phyloP scores from a whole-genome alignment of 2,113 vertebrate species.

The Bolborhynchus lineola region DNA sequence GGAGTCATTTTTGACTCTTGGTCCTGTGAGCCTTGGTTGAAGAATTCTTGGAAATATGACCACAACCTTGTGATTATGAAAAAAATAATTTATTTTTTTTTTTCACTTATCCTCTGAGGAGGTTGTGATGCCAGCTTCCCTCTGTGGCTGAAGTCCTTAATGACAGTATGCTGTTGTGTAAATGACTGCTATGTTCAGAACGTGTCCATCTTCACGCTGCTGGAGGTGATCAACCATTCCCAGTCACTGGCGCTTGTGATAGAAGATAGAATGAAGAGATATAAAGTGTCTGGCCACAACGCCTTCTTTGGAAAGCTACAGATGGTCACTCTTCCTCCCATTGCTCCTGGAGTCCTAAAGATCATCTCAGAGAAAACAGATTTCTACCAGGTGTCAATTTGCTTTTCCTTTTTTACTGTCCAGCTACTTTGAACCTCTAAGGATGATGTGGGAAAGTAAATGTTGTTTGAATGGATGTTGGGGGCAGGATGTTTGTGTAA shows the following conservation, averaged over 20 bases:
- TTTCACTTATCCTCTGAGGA: conserved; percentile 37
- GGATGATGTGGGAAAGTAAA: neutral
- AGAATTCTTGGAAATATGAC: neutral
- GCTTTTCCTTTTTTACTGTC: neutral
- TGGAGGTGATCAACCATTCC: conserved; percentile 93
- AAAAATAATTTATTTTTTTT: neutral
- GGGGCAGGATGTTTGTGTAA: neutral
- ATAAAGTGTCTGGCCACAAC: conserved; percentile 80
- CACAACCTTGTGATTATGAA: neutral
- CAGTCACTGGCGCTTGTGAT: conserved; percentile 93
- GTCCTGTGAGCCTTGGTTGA: neutral
- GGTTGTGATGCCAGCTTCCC: conserved; percentile 75
- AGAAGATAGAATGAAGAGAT: conserved; percentile 89
- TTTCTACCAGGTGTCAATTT: conserved; percentile 86
- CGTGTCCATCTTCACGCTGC: conserved; percentile 86
- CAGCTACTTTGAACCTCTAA: neutral
- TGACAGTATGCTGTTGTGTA: conserved; percentile 90
- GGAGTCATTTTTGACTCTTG: neutral
- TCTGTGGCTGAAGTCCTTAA: conserved; percentile 88
- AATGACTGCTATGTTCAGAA: conserved; percentile 88
- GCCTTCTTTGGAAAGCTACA: conserved; percentile 88
- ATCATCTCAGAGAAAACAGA: conserved; percentile 87
- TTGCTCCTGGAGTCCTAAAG: conserved; percentile 80
- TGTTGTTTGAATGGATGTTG: neutral
- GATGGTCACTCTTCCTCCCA: conserved; percentile 93